Evolutionary conservation across 1,140 invertebrate genomes (phyloP).

Genomic region (Diorhabda elongata): DNA sequence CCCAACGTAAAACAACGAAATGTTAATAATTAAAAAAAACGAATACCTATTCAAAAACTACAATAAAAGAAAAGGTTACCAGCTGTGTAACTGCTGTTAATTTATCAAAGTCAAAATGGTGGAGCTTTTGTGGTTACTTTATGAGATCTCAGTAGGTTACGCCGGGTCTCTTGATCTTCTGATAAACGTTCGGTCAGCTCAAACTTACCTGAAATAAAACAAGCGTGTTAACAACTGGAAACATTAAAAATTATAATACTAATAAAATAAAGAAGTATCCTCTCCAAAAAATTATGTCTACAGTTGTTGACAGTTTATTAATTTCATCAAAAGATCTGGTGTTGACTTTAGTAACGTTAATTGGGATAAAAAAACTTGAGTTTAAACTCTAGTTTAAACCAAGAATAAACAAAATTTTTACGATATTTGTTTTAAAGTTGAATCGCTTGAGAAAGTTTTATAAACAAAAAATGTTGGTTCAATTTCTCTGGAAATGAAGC

Average conservation of each 20-base stretch:
- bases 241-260: constrained; percentile 17
- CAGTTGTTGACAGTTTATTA: too few relatives aligned
- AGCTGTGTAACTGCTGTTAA: constrained; percentile 11
- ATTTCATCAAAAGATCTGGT: too few relatives aligned
- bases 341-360: too few relatives aligned
- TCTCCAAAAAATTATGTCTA: too few relatives aligned
- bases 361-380: too few relatives aligned
- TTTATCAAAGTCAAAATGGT: constrained; percentile 19
- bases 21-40: background rate
- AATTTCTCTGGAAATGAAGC: too few relatives aligned
- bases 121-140: constrained; percentile 18
- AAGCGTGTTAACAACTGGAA: constrained; percentile 31
- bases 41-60: constrained; percentile 8
- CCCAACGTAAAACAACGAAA: background rate
- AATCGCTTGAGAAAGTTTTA: too few relatives aligned
- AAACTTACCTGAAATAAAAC: constrained; percentile 32
- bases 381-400: too few relatives aligned
- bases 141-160: constrained; percentile 11
- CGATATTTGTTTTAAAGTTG: too few relatives aligned
- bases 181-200: constrained; percentile 19
- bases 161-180: constrained; percentile 21
- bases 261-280: background rate
- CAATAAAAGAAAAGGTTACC: constrained; percentile 6
- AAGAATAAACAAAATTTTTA: too few relatives aligned
- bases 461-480: too few relatives aligned